These are phyloP conservation scores for Bugula neritina DNA, from an alignment of 2,888 invertebrate genomes.

Conservation along the genomic window DNA sequence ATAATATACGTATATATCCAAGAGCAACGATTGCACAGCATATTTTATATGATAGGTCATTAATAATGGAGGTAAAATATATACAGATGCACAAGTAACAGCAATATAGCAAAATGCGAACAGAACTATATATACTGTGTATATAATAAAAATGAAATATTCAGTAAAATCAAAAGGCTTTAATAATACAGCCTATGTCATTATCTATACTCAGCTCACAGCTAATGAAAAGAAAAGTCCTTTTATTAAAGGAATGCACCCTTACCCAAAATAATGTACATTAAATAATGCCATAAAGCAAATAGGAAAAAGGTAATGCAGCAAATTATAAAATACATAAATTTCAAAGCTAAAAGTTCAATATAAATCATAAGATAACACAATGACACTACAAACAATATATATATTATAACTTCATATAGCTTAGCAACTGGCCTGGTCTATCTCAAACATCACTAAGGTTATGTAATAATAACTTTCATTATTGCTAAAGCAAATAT, in stretches of 20 bases:
- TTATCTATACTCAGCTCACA: neutral
- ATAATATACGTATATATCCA: neutral
- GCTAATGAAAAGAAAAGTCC: neutral
- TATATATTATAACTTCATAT: no score
- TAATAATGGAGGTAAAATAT: neutral
- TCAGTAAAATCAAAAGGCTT: neutral
- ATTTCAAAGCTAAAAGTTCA: neutral
- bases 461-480: no score
- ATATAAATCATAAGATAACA: neutral
- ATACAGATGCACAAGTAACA: neutral
- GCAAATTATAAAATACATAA: neutral
- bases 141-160: neutral
- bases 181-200: neutral
- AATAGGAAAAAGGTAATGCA: neutral
- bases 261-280: no score
- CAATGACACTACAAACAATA: no score
- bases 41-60: neutral
- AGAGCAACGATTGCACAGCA: neutral
- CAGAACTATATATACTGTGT: neutral
- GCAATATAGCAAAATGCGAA: neutral
- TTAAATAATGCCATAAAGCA: no score
- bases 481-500: no score
- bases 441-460: no score
- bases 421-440: no score
- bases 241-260: neutral